phyloP scores from a whole-genome alignment of 1,140 invertebrate genomes.

The Campodea augens region DNA sequence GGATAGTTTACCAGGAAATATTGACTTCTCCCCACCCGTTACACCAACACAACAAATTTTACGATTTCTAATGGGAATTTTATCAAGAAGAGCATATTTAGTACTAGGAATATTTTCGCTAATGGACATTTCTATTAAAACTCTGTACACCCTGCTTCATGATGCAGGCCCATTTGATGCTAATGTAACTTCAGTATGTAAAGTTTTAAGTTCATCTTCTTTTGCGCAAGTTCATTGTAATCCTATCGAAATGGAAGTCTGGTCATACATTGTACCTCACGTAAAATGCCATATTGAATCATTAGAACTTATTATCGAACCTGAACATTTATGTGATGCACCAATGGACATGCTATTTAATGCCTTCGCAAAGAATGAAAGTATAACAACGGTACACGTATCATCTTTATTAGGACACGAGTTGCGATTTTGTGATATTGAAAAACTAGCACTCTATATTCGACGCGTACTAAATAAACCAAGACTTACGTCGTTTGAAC shows the following conservation, averaged over 20 bases:
- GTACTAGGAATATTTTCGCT: slow-evolving; percentile 28
- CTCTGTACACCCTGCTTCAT: slow-evolving; percentile 28
- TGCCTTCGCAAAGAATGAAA: slow-evolving; percentile 25
- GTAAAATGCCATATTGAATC: slow-evolving; percentile 26
- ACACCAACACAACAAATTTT: slow-evolving; percentile 18
- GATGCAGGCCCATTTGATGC: slow-evolving; percentile 28
- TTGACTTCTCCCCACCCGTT: neutral
- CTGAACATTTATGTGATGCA: slow-evolving; percentile 20
- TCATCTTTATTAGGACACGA: slow-evolving; percentile 29
- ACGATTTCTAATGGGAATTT: slow-evolving; percentile 27
- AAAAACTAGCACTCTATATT: slow-evolving; percentile 25
- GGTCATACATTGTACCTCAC: slow-evolving; percentile 26
- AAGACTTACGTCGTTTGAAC: slow-evolving; percentile 27
- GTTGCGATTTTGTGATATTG: slow-evolving; percentile 25
- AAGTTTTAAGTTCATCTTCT: slow-evolving; percentile 22
- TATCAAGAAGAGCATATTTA: slow-evolving; percentile 27
- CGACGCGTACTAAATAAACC: slow-evolving; percentile 26
- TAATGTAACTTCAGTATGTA: slow-evolving; percentile 28
- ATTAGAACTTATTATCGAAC: slow-evolving; percentile 28
- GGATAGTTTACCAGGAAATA: slow-evolving; percentile 25
- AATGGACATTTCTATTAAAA: slow-evolving; percentile 27
- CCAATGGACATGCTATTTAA: slow-evolving; percentile 26
- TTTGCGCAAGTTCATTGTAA: slow-evolving; percentile 25
- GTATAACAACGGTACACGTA: slow-evolving; percentile 26
- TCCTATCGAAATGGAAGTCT: slow-evolving; percentile 26